These are phyloP conservation scores for Percopsis omiscomaycus DNA, from an alignment of 2,797 vertebrate genomes.

Conservation along the genomic window DNA sequence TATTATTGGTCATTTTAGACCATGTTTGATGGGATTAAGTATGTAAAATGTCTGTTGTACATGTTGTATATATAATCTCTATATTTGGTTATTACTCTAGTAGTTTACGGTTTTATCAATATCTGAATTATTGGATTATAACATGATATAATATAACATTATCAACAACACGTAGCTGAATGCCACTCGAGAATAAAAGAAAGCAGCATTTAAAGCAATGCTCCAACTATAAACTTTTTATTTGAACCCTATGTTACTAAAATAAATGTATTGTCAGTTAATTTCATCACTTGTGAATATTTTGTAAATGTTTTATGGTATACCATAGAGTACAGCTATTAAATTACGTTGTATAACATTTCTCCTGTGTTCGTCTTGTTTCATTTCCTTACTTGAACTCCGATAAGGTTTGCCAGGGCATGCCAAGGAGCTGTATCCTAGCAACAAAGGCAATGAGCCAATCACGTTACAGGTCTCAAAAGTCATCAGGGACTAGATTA, in stretches of 20 bases:
- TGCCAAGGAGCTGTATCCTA: slow-evolving; percentile 63
- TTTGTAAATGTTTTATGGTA: slow-evolving; percentile 78
- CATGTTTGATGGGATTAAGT: slow-evolving; percentile 56
- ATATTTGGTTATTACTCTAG: slow-evolving; percentile 54
- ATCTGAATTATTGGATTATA: slow-evolving; percentile 62
- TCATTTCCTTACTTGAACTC: slow-evolving; percentile 28
- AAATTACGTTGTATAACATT: slow-evolving; percentile 67
- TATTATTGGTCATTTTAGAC: slow-evolving; percentile 71
- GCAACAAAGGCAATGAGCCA: slow-evolving; percentile 71
- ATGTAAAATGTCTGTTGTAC: slow-evolving; percentile 57
- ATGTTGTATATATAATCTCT: slow-evolving; percentile 70
- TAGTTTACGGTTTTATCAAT: slow-evolving; percentile 63
- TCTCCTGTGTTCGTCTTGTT: slow-evolving; percentile 41
- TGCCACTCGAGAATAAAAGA: slow-evolving; percentile 51
- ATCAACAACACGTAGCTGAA: slow-evolving; percentile 43
- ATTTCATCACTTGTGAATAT: slow-evolving; percentile 74
- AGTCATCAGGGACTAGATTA: slow-evolving; percentile 36
- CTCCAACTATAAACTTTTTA: slow-evolving; percentile 64
- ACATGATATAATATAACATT: slow-evolving; percentile 50
- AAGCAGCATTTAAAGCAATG: slow-evolving; percentile 52
- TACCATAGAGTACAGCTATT: slow-evolving; percentile 74
- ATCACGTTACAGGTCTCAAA: slow-evolving; percentile 42
- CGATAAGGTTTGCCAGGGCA: slow-evolving; percentile 18
- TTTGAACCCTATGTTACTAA: slow-evolving; percentile 65
- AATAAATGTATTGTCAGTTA: slow-evolving; percentile 67